Evolutionary conservation across 2,888 invertebrate species (phyloP).

Genomic region (Sturmia bella): DNA sequence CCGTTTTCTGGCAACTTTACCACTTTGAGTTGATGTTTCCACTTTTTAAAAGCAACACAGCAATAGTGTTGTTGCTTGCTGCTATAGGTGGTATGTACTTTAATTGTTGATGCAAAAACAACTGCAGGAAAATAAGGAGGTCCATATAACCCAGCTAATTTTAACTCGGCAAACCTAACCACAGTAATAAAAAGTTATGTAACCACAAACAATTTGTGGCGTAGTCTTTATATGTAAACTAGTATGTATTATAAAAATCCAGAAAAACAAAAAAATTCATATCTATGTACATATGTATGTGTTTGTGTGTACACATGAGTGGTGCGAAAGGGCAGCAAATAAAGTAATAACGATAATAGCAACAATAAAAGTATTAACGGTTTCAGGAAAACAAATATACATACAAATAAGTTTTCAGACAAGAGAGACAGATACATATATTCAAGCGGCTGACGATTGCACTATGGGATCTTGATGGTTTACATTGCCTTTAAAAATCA

Average conservation of each 20-base stretch:
- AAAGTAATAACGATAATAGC: slow-evolving; percentile 22
- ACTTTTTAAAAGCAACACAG: slow-evolving; percentile 9
- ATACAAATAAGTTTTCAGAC: slow-evolving; percentile 28
- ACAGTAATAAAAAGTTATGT: slow-evolving; percentile 72
- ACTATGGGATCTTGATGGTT: slow-evolving; percentile 25
- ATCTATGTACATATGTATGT: background rate
- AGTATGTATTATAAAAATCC: slow-evolving; percentile 67
- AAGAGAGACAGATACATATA: slow-evolving; percentile 20
- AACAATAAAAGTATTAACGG: slow-evolving; percentile 60
- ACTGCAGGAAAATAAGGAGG: background rate
- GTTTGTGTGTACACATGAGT: background rate
- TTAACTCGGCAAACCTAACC: slow-evolving; percentile 65
- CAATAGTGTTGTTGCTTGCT: background rate
- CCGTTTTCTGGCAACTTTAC: slow-evolving; percentile 65
- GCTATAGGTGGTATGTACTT: background rate
- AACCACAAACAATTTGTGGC: slow-evolving; percentile 71
- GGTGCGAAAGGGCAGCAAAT: slow-evolving; percentile 7
- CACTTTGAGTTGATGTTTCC: slow-evolving; percentile 15
- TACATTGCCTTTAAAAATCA: background rate
- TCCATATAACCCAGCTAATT: slow-evolving; percentile 37
- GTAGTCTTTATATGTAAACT: slow-evolving; percentile 66
- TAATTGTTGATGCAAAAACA: slow-evolving; percentile 21
- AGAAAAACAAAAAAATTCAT: slow-evolving; percentile 49
- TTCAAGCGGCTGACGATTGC: slow-evolving; percentile 15
- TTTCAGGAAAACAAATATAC: slow-evolving; percentile 40